These are phyloP conservation scores for Allolobophora icterica DNA, from an alignment of 2,888 invertebrate species.

Conservation along the genomic window DNA sequence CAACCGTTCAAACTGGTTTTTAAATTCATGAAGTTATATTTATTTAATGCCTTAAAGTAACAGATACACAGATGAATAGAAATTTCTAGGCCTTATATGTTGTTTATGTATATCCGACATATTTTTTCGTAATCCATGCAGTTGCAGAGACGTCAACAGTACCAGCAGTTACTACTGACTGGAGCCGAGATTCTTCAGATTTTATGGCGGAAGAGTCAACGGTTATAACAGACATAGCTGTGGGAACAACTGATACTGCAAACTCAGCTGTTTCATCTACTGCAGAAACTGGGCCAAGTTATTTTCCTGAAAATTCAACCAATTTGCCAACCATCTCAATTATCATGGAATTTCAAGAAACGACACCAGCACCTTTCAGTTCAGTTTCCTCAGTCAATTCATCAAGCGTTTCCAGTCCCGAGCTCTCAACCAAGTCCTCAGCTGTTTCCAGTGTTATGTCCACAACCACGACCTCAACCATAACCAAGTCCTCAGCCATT, in stretches of 20 bases:
- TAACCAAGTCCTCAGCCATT: not conserved
- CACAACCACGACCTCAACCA: not conserved
- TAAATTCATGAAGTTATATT: too few species aligned
- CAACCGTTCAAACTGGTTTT: too few species aligned
- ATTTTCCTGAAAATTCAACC: not conserved
- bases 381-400: not conserved
- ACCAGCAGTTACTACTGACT: not conserved
- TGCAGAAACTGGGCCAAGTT: not conserved
- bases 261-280: not conserved
- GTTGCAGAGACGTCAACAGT: not conserved
- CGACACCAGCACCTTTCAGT: not conserved
- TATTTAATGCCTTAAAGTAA: not conserved
- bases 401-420: not conserved
- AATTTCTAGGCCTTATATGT: not conserved
- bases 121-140: not conserved
- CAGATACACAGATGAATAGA: not conserved
- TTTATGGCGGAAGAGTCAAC: not conserved
- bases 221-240: not conserved
- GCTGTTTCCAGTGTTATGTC: not conserved
- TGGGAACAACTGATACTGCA: not conserved
- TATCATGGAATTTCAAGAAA: not conserved
- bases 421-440: not conserved
- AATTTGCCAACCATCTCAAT: not conserved
- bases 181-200: not conserved
- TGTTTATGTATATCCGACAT: not conserved